Evolutionary conservation across 2,888 invertebrate species (phyloP).

Genomic region (Euproctis similis): DNA sequence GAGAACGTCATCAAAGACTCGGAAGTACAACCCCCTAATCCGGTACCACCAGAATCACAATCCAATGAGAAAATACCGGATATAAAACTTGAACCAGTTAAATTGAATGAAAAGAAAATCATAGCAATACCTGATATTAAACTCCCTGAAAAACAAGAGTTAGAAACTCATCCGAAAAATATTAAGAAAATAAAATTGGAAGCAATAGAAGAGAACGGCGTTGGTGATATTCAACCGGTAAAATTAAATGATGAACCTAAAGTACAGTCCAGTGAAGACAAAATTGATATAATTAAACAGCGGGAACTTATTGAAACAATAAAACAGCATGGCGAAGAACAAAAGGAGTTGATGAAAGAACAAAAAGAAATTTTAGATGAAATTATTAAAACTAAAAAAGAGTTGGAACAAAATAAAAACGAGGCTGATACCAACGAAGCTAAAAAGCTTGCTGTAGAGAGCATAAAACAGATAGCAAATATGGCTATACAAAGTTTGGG

Average conservation of each 20-base stretch:
- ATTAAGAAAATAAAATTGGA: constrained; percentile 37
- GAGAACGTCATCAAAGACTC: constrained; percentile 47
- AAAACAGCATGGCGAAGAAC: constrained; percentile 81
- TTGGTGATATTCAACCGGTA: constrained; percentile 9
- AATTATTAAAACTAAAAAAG: constrained; percentile 73
- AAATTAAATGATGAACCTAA: constrained; percentile 24
- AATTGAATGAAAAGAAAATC: constrained; percentile 45
- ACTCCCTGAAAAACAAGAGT: constrained; percentile 32
- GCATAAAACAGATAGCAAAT: constrained; percentile 67
- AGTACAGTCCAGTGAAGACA: constrained; percentile 22
- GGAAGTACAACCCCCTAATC: constrained; percentile 63
- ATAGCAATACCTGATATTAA: constrained; percentile 36
- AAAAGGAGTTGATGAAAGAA: constrained; percentile 80
- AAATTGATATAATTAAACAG: constrained; percentile 49
- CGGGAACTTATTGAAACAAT: constrained; percentile 77
- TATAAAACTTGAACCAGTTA: constrained; percentile 28
- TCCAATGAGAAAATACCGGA: constrained; percentile 51
- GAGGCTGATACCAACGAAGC: constrained; percentile 58
- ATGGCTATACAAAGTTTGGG: constrained; percentile 64
- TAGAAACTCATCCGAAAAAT: constrained; percentile 52
- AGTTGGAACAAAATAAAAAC: constrained; percentile 63
- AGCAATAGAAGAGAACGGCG: constrained; percentile 22
- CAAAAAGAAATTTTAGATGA: constrained; percentile 79
- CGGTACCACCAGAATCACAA: constrained; percentile 58
- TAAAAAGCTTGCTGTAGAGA: constrained; percentile 68